These are phyloP conservation scores for Drosophila ficusphila DNA, from an alignment of 1,140 invertebrate genomes.

Conservation along the genomic window DNA sequence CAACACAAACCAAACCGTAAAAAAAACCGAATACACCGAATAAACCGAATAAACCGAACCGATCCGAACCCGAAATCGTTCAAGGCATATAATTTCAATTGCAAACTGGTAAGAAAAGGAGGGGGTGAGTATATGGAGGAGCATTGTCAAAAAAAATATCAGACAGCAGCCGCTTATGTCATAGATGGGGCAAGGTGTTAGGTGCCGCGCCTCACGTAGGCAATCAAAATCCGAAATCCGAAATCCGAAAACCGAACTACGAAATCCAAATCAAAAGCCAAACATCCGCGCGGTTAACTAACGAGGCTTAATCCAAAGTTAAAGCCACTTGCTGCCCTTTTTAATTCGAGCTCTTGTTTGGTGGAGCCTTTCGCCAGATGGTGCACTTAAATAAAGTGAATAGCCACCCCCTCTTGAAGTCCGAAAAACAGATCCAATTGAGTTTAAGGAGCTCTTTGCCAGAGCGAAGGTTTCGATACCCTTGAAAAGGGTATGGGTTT, in stretches of 20 bases:
- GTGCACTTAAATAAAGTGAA: background rate
- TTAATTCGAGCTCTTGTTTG: slow-evolving; percentile 9
- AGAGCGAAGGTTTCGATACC: slow-evolving; percentile 8
- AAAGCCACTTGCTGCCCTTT: slow-evolving; percentile 37
- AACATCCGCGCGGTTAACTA: slow-evolving; percentile 6
- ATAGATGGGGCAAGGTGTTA: slow-evolving; percentile 54
- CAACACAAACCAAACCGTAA: background rate
- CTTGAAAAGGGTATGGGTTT: background rate
- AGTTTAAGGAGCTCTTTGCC: background rate
- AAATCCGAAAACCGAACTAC: too few relatives aligned
- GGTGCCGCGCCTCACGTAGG: slow-evolving; percentile 54
- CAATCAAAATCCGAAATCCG: slow-evolving; percentile 39
- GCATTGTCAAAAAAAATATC: slow-evolving; percentile 65
- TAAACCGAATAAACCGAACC: background rate
- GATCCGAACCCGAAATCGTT: slow-evolving; percentile 32
- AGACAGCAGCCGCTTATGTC: slow-evolving; percentile 56
- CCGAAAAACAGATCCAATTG: slow-evolving; percentile 2
- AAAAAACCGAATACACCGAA: too few relatives aligned
- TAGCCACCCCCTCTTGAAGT: background rate
- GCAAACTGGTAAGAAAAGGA: slow-evolving; percentile 35
- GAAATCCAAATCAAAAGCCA: slow-evolving; percentile 20
- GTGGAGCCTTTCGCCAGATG: slow-evolving; percentile 16
- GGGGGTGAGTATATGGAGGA: slow-evolving; percentile 1
- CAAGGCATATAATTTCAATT: slow-evolving; percentile 70
- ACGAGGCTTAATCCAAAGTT: slow-evolving; percentile 7